These are phyloP conservation scores for Chesias legatella DNA, from an alignment of 2,888 invertebrate genomes.

Conservation along the genomic window DNA sequence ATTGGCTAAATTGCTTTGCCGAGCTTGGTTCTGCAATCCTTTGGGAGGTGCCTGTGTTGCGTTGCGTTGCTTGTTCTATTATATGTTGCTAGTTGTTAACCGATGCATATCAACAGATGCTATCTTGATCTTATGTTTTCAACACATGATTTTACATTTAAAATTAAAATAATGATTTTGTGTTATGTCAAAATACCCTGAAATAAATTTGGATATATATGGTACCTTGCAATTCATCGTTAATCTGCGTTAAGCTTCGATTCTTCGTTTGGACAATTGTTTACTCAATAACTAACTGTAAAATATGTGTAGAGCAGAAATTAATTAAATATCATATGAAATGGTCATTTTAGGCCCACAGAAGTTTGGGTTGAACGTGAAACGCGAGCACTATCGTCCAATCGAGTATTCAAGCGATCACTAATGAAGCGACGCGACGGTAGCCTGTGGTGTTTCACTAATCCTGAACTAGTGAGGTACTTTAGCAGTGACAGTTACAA, in stretches of 20 bases:
- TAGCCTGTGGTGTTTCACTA: constrained; percentile 50
- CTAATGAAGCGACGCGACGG: constrained; percentile 37
- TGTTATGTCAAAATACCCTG: too few relatives aligned
- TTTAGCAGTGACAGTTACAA: constrained; percentile 63
- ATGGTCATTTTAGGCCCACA: too few relatives aligned
- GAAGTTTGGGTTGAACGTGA: too few relatives aligned
- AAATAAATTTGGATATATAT: too few relatives aligned
- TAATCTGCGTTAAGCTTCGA: too few relatives aligned
- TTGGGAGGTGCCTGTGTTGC: constrained; percentile 52
- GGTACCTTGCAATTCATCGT: too few relatives aligned
- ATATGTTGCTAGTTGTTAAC: constrained; percentile 28
- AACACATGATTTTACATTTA: too few relatives aligned
- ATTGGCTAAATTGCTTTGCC: constrained; percentile 76
- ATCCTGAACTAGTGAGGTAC: constrained; percentile 57
- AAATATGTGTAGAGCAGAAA: too few relatives aligned
- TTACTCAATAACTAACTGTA: too few relatives aligned
- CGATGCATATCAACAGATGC: constrained; percentile 30
- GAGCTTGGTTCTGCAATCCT: constrained; percentile 64
- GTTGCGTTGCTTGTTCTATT: constrained; percentile 5
- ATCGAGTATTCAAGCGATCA: constrained; percentile 24
- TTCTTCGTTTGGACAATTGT: too few relatives aligned
- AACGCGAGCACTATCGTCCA: constrained; percentile 2
- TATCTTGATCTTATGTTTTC: not conserved
- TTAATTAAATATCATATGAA: too few relatives aligned
- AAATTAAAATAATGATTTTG: too few relatives aligned